Evolutionary conservation across 2,888 invertebrate species (phyloP).

Genomic region (Bellardia bayeri): DNA sequence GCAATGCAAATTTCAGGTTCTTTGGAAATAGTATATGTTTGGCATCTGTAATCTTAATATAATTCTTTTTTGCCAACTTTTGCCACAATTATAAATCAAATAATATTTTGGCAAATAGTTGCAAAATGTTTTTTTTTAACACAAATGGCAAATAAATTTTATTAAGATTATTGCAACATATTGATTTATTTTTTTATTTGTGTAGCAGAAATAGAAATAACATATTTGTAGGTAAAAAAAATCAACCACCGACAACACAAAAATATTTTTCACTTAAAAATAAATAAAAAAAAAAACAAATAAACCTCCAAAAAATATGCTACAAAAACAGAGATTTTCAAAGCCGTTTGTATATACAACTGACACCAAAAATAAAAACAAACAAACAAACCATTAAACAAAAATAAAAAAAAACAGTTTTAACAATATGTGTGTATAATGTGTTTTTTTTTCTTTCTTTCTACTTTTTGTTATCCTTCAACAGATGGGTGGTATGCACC

Average conservation of each 20-base stretch:
- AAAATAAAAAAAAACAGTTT: neutral
- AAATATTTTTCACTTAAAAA: conserved; percentile 46
- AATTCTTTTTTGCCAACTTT: neutral
- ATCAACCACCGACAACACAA: conserved; percentile 54
- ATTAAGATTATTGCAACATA: conserved; percentile 51
- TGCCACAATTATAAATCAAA: neutral
- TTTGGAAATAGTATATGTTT: too few relatives aligned
- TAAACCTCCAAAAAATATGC: conserved; percentile 53
- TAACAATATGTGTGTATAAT: conserved; percentile 21
- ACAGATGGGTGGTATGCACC: conserved; percentile 83
- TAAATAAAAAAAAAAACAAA: conserved; percentile 32
- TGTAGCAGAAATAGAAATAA: conserved; percentile 5
- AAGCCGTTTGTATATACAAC: conserved; percentile 44
- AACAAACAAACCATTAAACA: neutral
- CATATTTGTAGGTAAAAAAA: neutral
- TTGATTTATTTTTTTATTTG: conserved; percentile 40
- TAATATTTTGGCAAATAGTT: conserved; percentile 17
- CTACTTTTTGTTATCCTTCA: conserved; percentile 31
- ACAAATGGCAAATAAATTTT: conserved; percentile 41
- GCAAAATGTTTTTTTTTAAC: conserved; percentile 6
- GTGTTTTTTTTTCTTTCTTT: conserved; percentile 14
- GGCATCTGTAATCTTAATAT: neutral
- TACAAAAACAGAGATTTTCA: conserved; percentile 28
- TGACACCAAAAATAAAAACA: conserved; percentile 16
- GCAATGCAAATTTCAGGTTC: too few relatives aligned